These are phyloP conservation scores for Atta texana DNA, from an alignment of 1,140 invertebrate genomes.

Conservation along the genomic window DNA sequence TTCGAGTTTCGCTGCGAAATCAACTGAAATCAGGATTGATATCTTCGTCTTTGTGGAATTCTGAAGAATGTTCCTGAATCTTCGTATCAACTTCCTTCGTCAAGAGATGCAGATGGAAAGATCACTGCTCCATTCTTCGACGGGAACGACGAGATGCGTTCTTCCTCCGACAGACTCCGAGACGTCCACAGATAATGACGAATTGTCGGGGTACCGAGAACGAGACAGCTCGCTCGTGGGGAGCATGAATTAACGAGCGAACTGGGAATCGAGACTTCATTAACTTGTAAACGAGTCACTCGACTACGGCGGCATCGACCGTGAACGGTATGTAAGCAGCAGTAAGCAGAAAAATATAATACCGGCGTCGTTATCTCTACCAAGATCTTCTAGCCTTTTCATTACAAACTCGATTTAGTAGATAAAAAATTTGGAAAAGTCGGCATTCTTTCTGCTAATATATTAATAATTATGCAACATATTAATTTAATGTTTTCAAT, in stretches of 20 bases:
- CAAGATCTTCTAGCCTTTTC: background rate
- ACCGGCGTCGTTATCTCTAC: conserved; percentile 16
- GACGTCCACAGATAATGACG: conserved; percentile 55
- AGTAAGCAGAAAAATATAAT: background rate
- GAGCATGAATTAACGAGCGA: conserved; percentile 53
- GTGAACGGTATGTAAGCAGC: conserved; percentile 6
- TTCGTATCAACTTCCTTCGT: background rate
- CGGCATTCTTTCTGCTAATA: background rate
- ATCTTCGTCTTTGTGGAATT: background rate
- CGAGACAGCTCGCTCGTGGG: conserved; percentile 43
- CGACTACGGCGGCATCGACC: conserved; percentile 33
- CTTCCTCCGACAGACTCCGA: conserved; percentile 29
- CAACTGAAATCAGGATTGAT: background rate
- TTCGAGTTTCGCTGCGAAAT: background rate
- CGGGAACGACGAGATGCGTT: conserved; percentile 12
- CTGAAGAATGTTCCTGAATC: background rate
- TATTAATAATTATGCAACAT: background rate
- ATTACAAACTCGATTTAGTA: conserved; percentile 3
- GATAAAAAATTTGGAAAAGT: conserved; percentile 1
- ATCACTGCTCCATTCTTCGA: conserved; percentile 9
- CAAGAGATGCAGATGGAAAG: conserved; percentile 39
- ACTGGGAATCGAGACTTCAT: conserved; percentile 51
- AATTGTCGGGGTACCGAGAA: conserved; percentile 49
- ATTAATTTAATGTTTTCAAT: conserved; percentile 4
- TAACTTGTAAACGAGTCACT: conserved; percentile 62